Evolutionary conservation across 2,113 vertebrate species (phyloP), one percentile per base, ranked within the genome.

Genomic region (Odocoileus virginianus): DNA sequence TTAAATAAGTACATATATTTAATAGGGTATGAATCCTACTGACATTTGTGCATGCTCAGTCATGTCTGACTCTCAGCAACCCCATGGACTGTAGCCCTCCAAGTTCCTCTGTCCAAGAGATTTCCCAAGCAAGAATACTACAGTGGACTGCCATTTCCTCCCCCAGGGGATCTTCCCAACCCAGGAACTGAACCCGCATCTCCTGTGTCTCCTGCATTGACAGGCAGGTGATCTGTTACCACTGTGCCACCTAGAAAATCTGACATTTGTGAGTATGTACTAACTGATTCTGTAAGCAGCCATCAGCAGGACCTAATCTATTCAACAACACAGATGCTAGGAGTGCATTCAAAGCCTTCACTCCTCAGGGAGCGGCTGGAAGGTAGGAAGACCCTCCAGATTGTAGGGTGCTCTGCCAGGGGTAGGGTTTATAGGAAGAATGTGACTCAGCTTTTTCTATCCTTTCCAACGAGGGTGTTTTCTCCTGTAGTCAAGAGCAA

Each of bases 231-330:
- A 40, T 71, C 23, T 40, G 19, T 23, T 36, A 23, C n/a, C 0
- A 10, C 19, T 40, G 9, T 0, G 0, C 67, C 19, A 40, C 9
- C 9, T 71, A 40, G 67, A 36, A 71, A 23, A 71, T 36, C n/a
- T 71, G n/a, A 71, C n/a, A 23, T 71, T 71, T 71, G 43, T 79
- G 76, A 79, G 45, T 50, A 47, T 1, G 4, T 47, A 47, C 23
- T 71, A 36, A 79, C 16, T 79, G 43, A 47, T 17, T 30, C 47
- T 79, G 43, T 1, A 47, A 47, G 43, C 14, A 45, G 43, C 43
- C 7, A 11, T 30, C 76, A 47, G 27, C 43, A 5, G 15, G 43
- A 79, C 43, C 27, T 16, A 7, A 47, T 47, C 45, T 30, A 10
- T 30, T 79, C 27, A 47, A 30, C 45, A 47, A 47, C 76, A 15